A percentile compares a stretch with the other conserved stretches of the same genome.
These are phyloP conservation scores for Galerucella nymphaeae DNA, from an alignment of 2,888 invertebrate species.

Conservation along the genomic window DNA sequence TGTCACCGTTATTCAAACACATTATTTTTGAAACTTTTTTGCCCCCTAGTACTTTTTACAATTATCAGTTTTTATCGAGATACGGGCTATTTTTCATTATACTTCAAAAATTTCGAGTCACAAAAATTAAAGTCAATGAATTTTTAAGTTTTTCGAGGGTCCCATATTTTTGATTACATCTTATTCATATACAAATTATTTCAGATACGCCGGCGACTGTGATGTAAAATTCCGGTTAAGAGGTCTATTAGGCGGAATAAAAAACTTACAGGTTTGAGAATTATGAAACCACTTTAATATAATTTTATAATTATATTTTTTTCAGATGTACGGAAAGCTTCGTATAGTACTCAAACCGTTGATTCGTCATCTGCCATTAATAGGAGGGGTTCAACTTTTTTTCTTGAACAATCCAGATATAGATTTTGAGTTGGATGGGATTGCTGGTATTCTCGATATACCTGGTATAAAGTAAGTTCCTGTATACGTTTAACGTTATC, in stretches of 20 bases:
- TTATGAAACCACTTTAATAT: background rate
- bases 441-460: conserved; percentile 94
- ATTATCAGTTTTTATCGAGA: too few species aligned
- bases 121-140: too few species aligned
- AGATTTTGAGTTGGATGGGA: conserved; percentile 96
- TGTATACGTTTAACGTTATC: too few species aligned
- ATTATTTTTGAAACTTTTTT: too few species aligned
- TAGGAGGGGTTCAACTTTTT: conserved; percentile 96
- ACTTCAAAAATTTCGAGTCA: too few species aligned
- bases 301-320: conserved; percentile 29
- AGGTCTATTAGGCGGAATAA: conserved; percentile 83
- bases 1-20: too few species aligned
- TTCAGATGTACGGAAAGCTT: conserved; percentile 89
- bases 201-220: conserved; percentile 95
- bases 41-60: too few species aligned
- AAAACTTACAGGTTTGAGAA: conserved; percentile 76
- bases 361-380: conserved; percentile 87
- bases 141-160: too few species aligned
- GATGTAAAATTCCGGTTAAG: conserved; percentile 91
- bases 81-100: too few species aligned
- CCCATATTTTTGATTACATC: too few species aligned
- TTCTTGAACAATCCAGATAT: conserved; percentile 96
- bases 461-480: conserved; percentile 72
- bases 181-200: too few species aligned
- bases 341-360: conserved; percentile 95